Conservation (phyloP, 2,113 vertebrate species). For the Osmerus eperlanus region DNA sequence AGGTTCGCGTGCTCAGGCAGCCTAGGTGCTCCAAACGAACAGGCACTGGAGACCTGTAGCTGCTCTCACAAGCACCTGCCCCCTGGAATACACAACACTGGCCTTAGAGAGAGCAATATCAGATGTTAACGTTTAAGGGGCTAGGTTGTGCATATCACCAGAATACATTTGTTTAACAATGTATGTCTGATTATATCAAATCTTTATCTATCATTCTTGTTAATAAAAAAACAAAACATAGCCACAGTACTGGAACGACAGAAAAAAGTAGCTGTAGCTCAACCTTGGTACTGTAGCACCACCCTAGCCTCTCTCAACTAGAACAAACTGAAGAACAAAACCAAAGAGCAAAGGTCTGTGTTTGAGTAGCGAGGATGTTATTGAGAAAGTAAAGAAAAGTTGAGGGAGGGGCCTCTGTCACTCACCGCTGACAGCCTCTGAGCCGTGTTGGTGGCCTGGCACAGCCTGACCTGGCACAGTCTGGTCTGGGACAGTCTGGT, state of each 20-base stretch:
- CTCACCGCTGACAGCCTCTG: slow-evolving; percentile 7
- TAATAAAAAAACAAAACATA: background rate
- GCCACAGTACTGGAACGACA: background rate
- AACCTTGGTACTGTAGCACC: background rate
- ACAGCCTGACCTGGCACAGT: slow-evolving; percentile 72
- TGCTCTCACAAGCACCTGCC: slow-evolving; percentile 30
- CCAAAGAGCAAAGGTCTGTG: background rate
- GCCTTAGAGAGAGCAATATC: background rate
- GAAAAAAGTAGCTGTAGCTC: background rate
- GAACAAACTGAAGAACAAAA: background rate
- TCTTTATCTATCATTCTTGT: background rate
- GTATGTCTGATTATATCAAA: background rate
- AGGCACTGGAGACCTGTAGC: slow-evolving; percentile 25
- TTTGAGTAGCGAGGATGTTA: background rate
- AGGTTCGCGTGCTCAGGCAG: slow-evolving; percentile 38
- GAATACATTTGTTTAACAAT: background rate
- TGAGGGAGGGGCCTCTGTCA: background rate
- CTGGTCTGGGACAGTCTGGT: slow-evolving; percentile 69
- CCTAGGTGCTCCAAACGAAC: slow-evolving; percentile 46
- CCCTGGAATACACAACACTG: slow-evolving; percentile 34
- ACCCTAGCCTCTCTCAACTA: background rate
- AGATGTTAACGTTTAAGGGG: background rate
- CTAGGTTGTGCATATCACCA: background rate
- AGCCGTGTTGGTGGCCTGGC: slow-evolving; percentile 45
- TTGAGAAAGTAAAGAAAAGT: background rate